phyloP scores from a whole-genome alignment of 35 echinoderm and acorn worm genomes.

The Apostichopus californicus region DNA sequence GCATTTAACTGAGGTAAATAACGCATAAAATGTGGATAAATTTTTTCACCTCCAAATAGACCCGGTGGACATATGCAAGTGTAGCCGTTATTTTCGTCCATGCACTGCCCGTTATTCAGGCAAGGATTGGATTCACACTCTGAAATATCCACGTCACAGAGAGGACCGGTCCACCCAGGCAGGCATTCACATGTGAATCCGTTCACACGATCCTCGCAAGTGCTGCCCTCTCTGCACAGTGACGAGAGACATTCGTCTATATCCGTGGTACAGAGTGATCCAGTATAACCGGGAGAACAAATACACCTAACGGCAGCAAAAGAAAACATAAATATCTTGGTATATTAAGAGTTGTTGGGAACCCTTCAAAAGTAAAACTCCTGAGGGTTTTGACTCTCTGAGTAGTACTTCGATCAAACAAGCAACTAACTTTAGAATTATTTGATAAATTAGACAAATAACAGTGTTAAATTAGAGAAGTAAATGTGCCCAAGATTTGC shows the following conservation, averaged over 20 bases:
- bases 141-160: slow-evolving; percentile 41
- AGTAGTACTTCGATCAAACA: too few relatives aligned
- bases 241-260: slow-evolving; percentile 69
- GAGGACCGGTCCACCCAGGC: slow-evolving; percentile 61
- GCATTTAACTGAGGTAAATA: too few relatives aligned
- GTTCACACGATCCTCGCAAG: slow-evolving; percentile 36
- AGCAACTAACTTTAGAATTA: too few relatives aligned
- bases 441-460: too few relatives aligned
- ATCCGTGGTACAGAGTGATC: slow-evolving; percentile 54
- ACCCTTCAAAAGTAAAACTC: too few relatives aligned
- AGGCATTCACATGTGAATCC: slow-evolving; percentile 64
- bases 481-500: too few relatives aligned
- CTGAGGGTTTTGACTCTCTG: too few relatives aligned
- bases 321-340: too few relatives aligned
- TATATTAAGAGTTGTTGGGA: too few relatives aligned
- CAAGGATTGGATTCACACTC: slow-evolving; percentile 69
- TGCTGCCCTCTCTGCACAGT: slow-evolving; percentile 27
- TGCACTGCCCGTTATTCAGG: slow-evolving; percentile 41
- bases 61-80: background rate
- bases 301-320: slow-evolving; percentile 1
- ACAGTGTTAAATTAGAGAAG: too few relatives aligned
- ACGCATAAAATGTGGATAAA: too few relatives aligned
- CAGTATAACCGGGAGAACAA: slow-evolving; percentile 14
- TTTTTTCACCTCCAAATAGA: slow-evolving; percentile 23
- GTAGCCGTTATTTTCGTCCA: slow-evolving; percentile 53